Base-by-base conservation (phyloP, 2,888 invertebrate species). In the Zootermopsis nevadensis region DNA sequence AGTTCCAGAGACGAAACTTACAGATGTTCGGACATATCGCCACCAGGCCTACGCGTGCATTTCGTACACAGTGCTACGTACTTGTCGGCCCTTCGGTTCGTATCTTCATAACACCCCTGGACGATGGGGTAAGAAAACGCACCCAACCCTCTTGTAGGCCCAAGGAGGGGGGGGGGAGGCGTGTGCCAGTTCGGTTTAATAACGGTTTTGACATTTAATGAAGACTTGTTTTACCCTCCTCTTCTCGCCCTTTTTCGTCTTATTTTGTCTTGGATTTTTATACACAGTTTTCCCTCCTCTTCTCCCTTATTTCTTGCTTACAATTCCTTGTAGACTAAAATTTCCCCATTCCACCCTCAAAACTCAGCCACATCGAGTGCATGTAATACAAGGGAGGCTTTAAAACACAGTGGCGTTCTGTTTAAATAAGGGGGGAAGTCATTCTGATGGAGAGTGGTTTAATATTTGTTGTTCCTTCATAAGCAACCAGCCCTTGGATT, bases 201-300 rank as follows among this genome's bases (percentile, higher is more conserved):
- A 81, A 81, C 81, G 81, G 81, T 69, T 81, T 81, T 81, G 81
- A 81, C 81, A 81, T 81, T 81, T 81, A 81, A 81, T 81, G 81
- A 81, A 81, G 80, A 48, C 60, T 31, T 12, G 55, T 33, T 60
- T 30, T 31, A 30, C 80, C 80, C 30, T 60, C 27, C 15, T 55
- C 55, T 55, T 60, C 27, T 60, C 60, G n/a, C 60, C 80, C 60
- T 60, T 80, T 48, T 27, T 67, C 80, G 22, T 27, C 35, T 33
- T 27, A 1, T 35, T 74, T 24, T 35, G 38, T 74, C 74, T 74
- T 74, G 74, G 22, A 74, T 38, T 74, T 74, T 74, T 74, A 74
- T 74, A 74, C 33, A 38, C n/a, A 31, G n/a, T 74, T 74, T 74
- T 74, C n/a, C 42, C 12, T 35, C 31, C 22, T 31, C 69, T 30